Conservation (phyloP, 2,888 invertebrate species). For the Eupithecia tripunctaria region DNA sequence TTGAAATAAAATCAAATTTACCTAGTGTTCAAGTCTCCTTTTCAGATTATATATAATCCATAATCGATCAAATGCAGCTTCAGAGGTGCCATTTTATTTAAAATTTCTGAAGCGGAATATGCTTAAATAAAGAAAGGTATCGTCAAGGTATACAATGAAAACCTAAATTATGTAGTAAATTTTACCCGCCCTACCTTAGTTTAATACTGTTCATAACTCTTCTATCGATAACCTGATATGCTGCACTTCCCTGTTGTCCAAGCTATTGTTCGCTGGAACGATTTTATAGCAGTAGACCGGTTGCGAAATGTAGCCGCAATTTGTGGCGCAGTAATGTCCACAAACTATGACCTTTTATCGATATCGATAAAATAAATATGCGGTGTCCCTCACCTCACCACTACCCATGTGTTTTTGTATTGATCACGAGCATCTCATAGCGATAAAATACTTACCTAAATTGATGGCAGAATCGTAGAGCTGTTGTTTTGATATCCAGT, state of each 20-base stretch:
- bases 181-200: constrained; percentile 16
- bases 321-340: constrained; percentile 40
- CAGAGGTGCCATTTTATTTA: neutral
- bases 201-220: constrained; percentile 22
- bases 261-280: constrained; percentile 46
- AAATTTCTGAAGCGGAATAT: neutral
- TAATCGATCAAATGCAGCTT: neutral
- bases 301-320: constrained; percentile 44
- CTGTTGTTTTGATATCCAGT: neutral
- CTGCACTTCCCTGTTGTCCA: constrained; percentile 49
- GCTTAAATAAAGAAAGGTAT: neutral
- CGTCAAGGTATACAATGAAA: neutral
- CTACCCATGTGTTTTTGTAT: neutral
- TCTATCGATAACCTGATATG: constrained; percentile 48
- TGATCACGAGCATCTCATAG: neutral
- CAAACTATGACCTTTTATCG: constrained; percentile 39
- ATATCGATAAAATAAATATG: constrained; percentile 31
- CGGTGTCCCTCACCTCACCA: neutral
- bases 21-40: neutral
- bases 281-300: constrained; percentile 37
- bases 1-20: neutral
- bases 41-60: neutral
- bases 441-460: too few relatives aligned
- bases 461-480: too few relatives aligned
- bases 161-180: neutral